phyloP scores from a whole-genome alignment of 2,888 invertebrate genomes.

The Andrena camellia region DNA sequence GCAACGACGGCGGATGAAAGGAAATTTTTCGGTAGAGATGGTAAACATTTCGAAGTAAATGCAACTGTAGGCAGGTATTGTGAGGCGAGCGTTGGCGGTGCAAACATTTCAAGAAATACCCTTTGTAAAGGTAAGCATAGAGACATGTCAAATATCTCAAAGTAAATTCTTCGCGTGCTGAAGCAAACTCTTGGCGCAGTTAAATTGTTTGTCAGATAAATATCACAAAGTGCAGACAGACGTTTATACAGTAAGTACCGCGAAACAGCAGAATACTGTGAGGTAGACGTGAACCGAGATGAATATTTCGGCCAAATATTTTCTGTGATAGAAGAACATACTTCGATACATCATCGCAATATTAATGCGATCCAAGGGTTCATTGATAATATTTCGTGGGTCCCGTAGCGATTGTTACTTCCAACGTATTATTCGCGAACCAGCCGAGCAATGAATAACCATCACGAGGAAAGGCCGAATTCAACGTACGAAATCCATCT shows the following conservation, averaged over 20 bases:
- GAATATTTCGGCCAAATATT: neutral
- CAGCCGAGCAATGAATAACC: neutral
- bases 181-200: neutral
- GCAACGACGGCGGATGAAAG: neutral
- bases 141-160: neutral
- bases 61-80: neutral
- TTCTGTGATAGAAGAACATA: neutral
- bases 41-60: constrained; percentile 11
- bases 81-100: neutral
- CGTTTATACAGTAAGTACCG: neutral
- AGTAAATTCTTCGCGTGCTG: neutral
- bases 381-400: neutral
- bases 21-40: neutral
- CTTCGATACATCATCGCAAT: neutral
- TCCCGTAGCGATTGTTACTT: neutral
- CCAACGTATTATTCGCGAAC: neutral
- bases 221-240: neutral
- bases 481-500: neutral
- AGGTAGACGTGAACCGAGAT: neutral
- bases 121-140: neutral
- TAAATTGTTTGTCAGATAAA: constrained; percentile 12
- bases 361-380: neutral
- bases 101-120: neutral
- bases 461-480: neutral
- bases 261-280: neutral